These are phyloP conservation scores for Orthosia gracilis DNA, from an alignment of 2,888 invertebrate species.

Conservation along the genomic window DNA sequence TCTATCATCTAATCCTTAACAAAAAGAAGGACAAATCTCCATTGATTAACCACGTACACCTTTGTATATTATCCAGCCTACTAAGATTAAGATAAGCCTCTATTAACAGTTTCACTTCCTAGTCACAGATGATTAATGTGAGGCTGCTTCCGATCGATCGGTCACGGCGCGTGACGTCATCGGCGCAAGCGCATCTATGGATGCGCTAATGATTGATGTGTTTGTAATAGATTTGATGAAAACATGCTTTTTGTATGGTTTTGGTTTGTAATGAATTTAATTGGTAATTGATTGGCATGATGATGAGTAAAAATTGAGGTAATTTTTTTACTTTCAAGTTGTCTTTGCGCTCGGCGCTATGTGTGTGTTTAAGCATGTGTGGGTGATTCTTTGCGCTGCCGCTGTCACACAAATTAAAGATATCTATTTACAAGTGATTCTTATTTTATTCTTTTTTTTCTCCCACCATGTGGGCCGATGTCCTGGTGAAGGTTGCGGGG, in stretches of 20 bases:
- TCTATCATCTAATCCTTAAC: not conserved
- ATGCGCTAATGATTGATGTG: conserved; percentile 58
- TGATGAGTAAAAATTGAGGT: conserved; percentile 12
- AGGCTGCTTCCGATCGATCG: conserved; percentile 68
- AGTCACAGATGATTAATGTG: conserved; percentile 67
- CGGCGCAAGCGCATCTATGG: conserved; percentile 45
- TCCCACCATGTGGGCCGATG: too few relatives aligned
- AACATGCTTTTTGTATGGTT: conserved; percentile 47
- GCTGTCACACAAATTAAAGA: too few relatives aligned
- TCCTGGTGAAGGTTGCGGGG: too few relatives aligned
- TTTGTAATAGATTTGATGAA: conserved; percentile 49
- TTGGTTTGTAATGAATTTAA: conserved; percentile 32
- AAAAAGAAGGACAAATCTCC: not conserved
- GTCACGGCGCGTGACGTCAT: conserved; percentile 66
- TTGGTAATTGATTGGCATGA: conserved; percentile 25
- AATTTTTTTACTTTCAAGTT: too few relatives aligned
- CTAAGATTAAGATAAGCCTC: conserved; percentile 36
- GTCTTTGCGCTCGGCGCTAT: too few relatives aligned
- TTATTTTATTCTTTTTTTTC: too few relatives aligned
- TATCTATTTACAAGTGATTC: too few relatives aligned
- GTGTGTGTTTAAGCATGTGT: too few relatives aligned
- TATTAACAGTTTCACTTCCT: conserved; percentile 61
- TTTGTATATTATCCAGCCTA: conserved; percentile 11
- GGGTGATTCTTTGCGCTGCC: too few relatives aligned
- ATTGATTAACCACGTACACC: conserved; percentile 3